Evolutionary conservation across 2,888 invertebrate genomes (phyloP).

Genomic region (Ectemnius continuus): DNA sequence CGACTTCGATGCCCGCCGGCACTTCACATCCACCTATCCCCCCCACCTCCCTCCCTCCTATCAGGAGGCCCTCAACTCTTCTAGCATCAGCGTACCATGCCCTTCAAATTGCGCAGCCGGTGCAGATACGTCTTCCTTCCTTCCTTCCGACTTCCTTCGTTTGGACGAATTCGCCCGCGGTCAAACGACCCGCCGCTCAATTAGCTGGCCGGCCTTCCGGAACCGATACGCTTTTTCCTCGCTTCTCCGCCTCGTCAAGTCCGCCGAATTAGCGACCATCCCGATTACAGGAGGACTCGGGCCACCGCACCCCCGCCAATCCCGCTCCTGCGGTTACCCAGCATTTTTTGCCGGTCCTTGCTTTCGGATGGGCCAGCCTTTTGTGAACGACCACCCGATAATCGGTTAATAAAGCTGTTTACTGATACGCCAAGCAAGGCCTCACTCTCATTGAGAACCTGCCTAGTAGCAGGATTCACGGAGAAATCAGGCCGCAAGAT

Average conservation of each 20-base stretch:
- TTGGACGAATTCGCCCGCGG: slow-evolving; percentile 1
- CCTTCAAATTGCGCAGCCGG: no score
- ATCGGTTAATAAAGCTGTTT: no score
- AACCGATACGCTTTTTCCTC: slow-evolving; percentile 6
- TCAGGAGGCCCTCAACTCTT: no score
- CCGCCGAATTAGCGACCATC: no score
- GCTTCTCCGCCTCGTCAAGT: background rate
- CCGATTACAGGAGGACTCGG: no score
- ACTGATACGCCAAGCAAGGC: no score
- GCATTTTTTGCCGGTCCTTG: no score
- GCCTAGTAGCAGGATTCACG: background rate
- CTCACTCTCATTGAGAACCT: background rate
- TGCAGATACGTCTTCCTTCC: background rate
- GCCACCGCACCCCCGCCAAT: no score
- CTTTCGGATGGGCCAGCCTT: no score
- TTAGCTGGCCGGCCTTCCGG: background rate
- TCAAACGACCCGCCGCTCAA: background rate
- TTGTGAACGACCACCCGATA: no score
- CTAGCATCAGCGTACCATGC: no score
- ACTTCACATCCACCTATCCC: slow-evolving; percentile 20
- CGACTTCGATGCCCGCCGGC: slow-evolving; percentile 16
- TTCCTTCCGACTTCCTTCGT: background rate
- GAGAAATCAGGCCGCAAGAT: background rate
- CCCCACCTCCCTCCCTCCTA: slow-evolving; percentile 29
- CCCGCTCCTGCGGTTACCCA: no score